Conservation (phyloP, 2,113 vertebrate genomes). For the Eurypyga helias region DNA sequence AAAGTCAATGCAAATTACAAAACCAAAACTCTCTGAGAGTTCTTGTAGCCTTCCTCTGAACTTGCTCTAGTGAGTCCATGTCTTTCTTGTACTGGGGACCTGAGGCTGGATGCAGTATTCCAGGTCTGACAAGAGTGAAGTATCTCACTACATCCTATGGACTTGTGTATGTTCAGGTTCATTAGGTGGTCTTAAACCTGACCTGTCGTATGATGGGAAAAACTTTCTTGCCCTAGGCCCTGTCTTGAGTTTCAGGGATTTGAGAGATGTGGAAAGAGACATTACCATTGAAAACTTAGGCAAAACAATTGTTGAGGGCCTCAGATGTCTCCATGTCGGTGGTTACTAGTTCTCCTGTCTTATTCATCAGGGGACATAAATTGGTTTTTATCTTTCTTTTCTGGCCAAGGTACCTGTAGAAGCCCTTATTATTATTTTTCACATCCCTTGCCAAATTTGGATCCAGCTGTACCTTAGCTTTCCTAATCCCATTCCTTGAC, state of each 20-base stretch:
- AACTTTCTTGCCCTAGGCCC: not conserved
- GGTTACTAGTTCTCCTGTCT: not conserved
- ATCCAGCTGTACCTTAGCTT: not conserved
- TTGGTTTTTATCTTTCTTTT: not conserved
- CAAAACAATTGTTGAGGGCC: not conserved
- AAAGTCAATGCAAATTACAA: not conserved
- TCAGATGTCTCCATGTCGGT: not conserved
- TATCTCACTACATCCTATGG: not conserved
- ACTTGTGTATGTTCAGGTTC: not conserved
- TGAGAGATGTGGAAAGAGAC: not conserved
- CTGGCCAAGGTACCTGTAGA: not conserved
- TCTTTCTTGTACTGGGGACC: not conserved
- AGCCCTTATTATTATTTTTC: not conserved
- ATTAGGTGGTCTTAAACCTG: not conserved
- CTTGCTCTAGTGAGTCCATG: no score
- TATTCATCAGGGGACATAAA: not conserved
- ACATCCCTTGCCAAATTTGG: not conserved
- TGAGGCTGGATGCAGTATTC: not conserved
- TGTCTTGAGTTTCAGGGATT: not conserved
- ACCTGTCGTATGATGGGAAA: not conserved
- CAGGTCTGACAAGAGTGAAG: not conserved
- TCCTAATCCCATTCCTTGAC: not conserved
- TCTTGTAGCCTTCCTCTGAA: not conserved
- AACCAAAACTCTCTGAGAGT: not conserved
- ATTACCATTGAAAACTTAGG: not conserved